Evolutionary conservation across 2,113 vertebrate genomes (phyloP).

Genomic region (Heliornis fulica): DNA sequence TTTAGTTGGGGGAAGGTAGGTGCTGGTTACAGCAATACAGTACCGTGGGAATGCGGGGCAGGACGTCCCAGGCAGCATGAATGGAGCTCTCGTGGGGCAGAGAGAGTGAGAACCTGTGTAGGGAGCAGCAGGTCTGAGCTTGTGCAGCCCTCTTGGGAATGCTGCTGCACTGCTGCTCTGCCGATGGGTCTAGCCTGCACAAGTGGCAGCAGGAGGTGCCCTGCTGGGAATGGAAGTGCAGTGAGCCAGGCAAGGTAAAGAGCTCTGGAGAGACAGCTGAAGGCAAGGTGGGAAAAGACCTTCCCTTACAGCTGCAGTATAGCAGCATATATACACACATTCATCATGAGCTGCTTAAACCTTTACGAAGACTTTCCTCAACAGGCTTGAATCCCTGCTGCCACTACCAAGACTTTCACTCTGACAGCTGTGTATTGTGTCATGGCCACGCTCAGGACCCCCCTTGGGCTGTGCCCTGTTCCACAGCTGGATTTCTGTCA

Average conservation of each 20-base stretch:
- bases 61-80: neutral
- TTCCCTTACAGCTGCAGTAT: neutral
- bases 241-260: neutral
- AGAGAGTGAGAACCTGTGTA: neutral
- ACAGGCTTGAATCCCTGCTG: neutral
- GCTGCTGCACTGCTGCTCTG: neutral
- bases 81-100: neutral
- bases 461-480: neutral
- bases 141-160: neutral
- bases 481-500: neutral
- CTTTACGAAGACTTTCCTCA: neutral
- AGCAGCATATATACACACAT: neutral
- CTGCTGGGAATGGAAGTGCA: neutral
- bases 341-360: neutral
- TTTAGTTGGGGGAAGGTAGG: neutral
- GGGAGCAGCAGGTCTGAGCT: neutral
- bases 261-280: neutral
- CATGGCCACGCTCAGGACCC: neutral
- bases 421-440: rapidly evolving
- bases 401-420: neutral
- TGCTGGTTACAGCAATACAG: neutral
- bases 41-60: too few species aligned
- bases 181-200: neutral
- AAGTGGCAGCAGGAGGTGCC: neutral
- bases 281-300: neutral